A percentile compares a stretch with the other conserved stretches of the same genome.
phyloP scores from a whole-genome alignment of 2,113 vertebrate species.

The Panurus biarmicus region DNA sequence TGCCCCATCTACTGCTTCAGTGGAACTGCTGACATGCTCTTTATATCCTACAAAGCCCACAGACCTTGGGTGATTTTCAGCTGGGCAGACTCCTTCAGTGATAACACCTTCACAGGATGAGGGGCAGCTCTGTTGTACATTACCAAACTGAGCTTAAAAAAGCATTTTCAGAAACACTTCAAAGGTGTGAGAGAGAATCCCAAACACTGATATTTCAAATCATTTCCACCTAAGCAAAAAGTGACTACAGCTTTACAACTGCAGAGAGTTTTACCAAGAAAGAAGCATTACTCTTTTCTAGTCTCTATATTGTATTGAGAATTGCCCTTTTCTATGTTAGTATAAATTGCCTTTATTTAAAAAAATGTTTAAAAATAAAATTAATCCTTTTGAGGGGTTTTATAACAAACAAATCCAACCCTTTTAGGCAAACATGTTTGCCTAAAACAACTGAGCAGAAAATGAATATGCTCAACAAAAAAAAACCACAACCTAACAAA shows the following conservation, averaged over 20 bases:
- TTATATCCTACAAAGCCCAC: neutral
- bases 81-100: neutral
- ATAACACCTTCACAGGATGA: neutral
- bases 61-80: neutral
- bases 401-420: neutral
- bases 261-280: neutral
- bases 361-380: neutral
- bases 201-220: neutral
- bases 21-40: accelerated
- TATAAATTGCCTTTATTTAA: neutral
- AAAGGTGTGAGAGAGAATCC: neutral
- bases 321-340: neutral
- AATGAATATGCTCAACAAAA: neutral
- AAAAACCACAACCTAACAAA: neutral
- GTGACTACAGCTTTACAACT: too few relatives aligned
- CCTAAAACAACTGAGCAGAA: neutral
- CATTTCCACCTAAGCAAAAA: neutral
- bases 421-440: neutral
- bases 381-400: neutral
- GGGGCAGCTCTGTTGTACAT: accelerated
- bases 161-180: neutral
- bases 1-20: accelerated
- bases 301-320: neutral
- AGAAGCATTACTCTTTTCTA: neutral
- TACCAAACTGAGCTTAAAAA: neutral